These are phyloP conservation scores for Glyptemys insculpta DNA, from an alignment of 2,797 vertebrate genomes.

Conservation along the genomic window DNA sequence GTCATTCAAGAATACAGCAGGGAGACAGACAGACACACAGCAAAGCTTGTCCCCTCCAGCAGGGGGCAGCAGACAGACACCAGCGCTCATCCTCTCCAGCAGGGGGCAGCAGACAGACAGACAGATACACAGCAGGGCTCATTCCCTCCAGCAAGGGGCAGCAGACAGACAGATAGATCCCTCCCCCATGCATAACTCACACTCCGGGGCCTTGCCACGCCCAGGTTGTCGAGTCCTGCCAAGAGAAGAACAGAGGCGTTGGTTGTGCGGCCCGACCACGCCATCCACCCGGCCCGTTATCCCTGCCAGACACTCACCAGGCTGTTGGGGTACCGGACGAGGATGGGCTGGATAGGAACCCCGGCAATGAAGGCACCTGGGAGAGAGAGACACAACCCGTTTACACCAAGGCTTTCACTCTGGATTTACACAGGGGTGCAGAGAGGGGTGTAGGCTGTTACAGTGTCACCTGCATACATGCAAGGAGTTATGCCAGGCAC, in stretches of 20 bases:
- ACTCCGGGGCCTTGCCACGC: constrained; percentile 81
- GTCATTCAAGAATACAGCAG: background rate
- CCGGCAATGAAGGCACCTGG: constrained; percentile 92
- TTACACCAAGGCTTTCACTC: background rate
- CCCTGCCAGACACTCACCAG: constrained; percentile 82
- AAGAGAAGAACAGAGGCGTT: constrained; percentile 13
- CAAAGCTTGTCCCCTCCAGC: too few relatives aligned
- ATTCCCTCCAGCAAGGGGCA: too few relatives aligned
- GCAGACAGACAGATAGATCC: background rate
- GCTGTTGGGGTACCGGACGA: constrained; percentile 89
- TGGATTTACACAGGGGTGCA: background rate
- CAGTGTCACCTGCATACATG: too few relatives aligned
- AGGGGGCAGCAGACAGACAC: background rate
- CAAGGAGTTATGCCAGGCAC: background rate
- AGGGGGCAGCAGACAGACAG: background rate
- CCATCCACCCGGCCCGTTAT: background rate
- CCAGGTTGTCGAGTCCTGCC: constrained; percentile 81
- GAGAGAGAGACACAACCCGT: background rate
- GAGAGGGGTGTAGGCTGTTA: too few relatives aligned
- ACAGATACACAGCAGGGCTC: background rate
- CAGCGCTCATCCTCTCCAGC: too few relatives aligned
- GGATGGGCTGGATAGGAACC: constrained; percentile 91
- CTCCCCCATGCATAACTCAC: constrained; percentile 64
- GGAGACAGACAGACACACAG: background rate
- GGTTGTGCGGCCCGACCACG: too few relatives aligned